Evolutionary conservation across 2,888 invertebrate genomes (phyloP), one percentile per base, ranked within the genome.

Genomic region (Lasiommata megera): DNA sequence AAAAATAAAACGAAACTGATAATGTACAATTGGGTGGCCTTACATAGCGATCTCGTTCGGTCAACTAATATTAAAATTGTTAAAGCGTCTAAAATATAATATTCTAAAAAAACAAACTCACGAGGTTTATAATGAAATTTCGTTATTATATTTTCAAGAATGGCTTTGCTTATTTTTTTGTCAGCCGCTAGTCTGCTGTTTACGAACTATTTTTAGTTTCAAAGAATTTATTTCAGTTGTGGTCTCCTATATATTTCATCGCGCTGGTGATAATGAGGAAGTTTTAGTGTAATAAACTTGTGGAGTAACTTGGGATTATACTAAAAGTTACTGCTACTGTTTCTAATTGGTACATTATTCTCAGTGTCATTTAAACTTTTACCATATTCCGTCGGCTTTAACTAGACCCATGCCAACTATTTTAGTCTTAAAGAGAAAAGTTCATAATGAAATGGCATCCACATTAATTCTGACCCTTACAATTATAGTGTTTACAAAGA

Each of bases 131-230:
- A 7, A 9, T 40, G 18, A 17, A 16, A 12, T 28, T 29, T 44
- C 1, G 8, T 29, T 1, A 44, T 29, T 14, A 12, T 29, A 14
- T 28, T 29, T 28, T n/a, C n/a, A n/a, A 14, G 11, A 12, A 29
- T 34, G 46, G 9, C 9, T 31, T 46, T 31, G 17, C 12, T 31
- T n/a, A 46, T 11, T 34, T 47, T 47, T 17, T 6, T 17, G 34
- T 34, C 16, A 17, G 31, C 31, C 34, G 11, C 34, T 34, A 17
- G 7, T n/a, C 11, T 28, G 16, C 17, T 31, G 31, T 50, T n/a
- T 40, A 12, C 7, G n/a, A 17, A 41, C 17, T 41, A 52, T 52
- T 41, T 52, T 52, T 12, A 41, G 29, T 23, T 40, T 40, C 40
- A 40, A 40, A 17, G 23, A 48, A 23, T 11, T 36, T 36, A 12